Conservation (phyloP, 1,140 invertebrate species). For the Dinoponera quadriceps region DNA sequence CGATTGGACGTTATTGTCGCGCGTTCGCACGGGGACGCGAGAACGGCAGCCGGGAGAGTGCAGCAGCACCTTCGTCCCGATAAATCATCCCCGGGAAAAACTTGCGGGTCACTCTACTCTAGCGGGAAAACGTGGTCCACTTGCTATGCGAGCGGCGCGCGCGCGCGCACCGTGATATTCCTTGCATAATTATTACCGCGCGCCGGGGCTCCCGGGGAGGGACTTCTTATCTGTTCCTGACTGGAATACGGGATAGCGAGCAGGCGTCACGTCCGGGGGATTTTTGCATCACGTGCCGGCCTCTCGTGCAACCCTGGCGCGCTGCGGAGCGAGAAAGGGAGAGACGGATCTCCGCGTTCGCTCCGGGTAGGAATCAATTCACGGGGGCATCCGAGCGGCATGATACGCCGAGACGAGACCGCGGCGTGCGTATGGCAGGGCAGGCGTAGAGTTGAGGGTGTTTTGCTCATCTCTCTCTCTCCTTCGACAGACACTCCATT, state of each 20-base stretch:
- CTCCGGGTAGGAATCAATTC: slow-evolving; percentile 59
- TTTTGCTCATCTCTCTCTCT: background rate
- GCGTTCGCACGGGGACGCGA: slow-evolving; percentile 13
- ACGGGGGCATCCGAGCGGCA: slow-evolving; percentile 42
- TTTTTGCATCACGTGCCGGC: slow-evolving; percentile 59
- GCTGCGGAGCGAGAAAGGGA: background rate
- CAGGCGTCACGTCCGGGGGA: slow-evolving; percentile 27
- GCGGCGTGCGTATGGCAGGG: slow-evolving; percentile 53
- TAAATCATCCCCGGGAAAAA: slow-evolving; percentile 63
- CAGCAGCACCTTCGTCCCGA: slow-evolving; percentile 23
- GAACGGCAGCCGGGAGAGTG: slow-evolving; percentile 13
- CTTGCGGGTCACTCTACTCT: slow-evolving; percentile 49
- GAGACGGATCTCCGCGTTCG: slow-evolving; percentile 30
- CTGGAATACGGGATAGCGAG: slow-evolving; percentile 54
- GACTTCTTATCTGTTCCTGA: slow-evolving; percentile 69
- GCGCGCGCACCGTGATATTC: slow-evolving; percentile 55
- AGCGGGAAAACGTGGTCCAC: slow-evolving; percentile 54
- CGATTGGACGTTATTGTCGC: slow-evolving; percentile 16
- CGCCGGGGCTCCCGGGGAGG: slow-evolving; percentile 23
- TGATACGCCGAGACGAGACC: slow-evolving; percentile 59
- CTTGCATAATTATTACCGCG: slow-evolving; percentile 71
- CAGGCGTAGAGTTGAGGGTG: background rate
- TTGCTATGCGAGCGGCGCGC: slow-evolving; percentile 62
- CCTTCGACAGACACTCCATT: slow-evolving; percentile 38
- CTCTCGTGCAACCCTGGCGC: slow-evolving; percentile 16